These are phyloP conservation scores for Zosterops japonicus DNA, from an alignment of 2,113 vertebrate genomes.

Conservation along the genomic window DNA sequence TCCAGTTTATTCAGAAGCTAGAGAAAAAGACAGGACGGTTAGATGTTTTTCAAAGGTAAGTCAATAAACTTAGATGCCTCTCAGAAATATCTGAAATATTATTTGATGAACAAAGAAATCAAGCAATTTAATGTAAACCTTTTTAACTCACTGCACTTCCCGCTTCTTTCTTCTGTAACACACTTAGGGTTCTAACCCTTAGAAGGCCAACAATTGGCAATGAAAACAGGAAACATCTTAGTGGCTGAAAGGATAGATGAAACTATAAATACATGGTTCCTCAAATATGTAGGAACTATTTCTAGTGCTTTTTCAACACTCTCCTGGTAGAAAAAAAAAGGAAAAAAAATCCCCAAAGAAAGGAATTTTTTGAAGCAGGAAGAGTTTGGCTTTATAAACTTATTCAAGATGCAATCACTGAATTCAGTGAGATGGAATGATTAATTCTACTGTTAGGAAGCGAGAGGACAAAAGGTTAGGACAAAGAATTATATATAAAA, in stretches of 20 bases:
- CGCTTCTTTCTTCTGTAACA: not conserved
- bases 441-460: not conserved
- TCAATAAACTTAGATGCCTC: not conserved
- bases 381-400: not conserved
- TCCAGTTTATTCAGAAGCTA: not conserved
- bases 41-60: not conserved
- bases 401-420: not conserved
- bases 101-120: not conserved
- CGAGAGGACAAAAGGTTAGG: not conserved
- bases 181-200: not conserved
- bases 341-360: not conserved
- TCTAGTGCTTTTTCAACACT: not conserved
- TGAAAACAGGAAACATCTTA: not conserved
- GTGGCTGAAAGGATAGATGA: not conserved
- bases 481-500: not conserved
- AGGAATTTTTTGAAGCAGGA: not conserved
- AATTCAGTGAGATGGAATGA: not conserved
- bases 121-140: not conserved
- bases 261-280: not conserved
- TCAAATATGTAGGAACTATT: not conserved
- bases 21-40: not conserved
- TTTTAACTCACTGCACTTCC: not conserved
- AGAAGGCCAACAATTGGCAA: not conserved
- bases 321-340: accelerated
- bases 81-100: not conserved